phyloP scores from a whole-genome alignment of 2,888 invertebrate genomes.

The Chloroclystis v-ata region DNA sequence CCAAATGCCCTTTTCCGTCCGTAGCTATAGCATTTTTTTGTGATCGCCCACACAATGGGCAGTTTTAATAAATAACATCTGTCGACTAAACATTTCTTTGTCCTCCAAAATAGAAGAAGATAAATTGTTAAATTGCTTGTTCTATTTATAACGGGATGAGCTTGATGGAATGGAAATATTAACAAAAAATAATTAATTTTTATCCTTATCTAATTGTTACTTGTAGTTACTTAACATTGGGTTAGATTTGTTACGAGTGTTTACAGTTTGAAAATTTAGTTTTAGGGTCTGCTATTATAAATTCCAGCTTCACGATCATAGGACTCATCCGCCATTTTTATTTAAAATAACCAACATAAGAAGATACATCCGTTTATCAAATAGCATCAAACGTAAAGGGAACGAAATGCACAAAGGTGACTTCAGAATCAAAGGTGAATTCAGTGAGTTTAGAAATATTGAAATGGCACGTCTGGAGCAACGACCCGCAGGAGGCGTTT shows the following conservation, averaged over 20 bases:
- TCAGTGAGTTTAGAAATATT: slow-evolving; percentile 5
- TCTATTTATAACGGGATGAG: slow-evolving; percentile 5
- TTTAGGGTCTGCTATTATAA: too few species aligned
- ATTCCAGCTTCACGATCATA: too few species aligned
- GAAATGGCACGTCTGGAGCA: slow-evolving; percentile 3
- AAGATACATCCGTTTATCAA: too few species aligned
- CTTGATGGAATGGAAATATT: not conserved
- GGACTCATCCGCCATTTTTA: too few species aligned
- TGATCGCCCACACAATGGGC: slow-evolving; percentile 34
- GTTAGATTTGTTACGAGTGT: too few species aligned
- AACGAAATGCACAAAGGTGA: not conserved
- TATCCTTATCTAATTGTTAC: not conserved
- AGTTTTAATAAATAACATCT: slow-evolving; percentile 44
- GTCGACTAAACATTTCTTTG: slow-evolving; percentile 31
- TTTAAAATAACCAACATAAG: too few species aligned
- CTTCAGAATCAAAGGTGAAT: slow-evolving; percentile 3
- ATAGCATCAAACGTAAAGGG: too few species aligned
- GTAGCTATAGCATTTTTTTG: slow-evolving; percentile 37
- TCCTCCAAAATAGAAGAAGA: slow-evolving; percentile 30
- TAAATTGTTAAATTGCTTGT: slow-evolving; percentile 9
- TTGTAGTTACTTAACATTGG: too few species aligned
- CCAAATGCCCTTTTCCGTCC: slow-evolving; percentile 42
- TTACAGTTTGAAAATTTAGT: too few species aligned
- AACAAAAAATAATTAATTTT: not conserved
- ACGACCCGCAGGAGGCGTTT: not conserved